Evolutionary conservation across 2,113 vertebrate genomes (phyloP), one percentile per base, ranked within the genome.

Genomic region (Aix galericulata): DNA sequence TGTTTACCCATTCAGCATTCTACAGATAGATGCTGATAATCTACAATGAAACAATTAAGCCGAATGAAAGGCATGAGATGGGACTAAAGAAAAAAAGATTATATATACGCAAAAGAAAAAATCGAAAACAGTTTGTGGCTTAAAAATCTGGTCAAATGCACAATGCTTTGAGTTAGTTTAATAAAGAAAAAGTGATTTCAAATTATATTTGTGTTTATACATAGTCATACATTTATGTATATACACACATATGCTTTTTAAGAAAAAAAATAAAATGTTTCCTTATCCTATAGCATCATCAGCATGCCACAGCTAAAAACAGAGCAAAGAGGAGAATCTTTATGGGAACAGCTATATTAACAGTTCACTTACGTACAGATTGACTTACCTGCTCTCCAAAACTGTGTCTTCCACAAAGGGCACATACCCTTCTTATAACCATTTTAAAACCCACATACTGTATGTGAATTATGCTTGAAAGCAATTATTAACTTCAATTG

Each of bases 301-400:
- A 98, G 94, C 95, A 97, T 98, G 98, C 98, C 97, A 98, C 98
- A 98, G 98, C 98, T 98, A 98, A 98, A 98, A 98, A 98, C 98
- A 97, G 83, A 97, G 86, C 91, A 84, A 83, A 95, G 72, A 96
- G 83, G 75, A 97, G 94, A 96, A 93, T 58, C 90, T 91, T 84
- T 79, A 82, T 4, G 78, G 93, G 90, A 66, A 87, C 17, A 92
- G 64, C 82, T 97, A 83, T 83, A 96, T 40, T 55, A 82, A 95
- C 89, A 90, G 18, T 58, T 93, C 46, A 55, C 67, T 92, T 90
- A 79, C 32, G 68, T 48, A 92, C 77, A 94, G 53, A 79, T 55
- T 75, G 74, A 97, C 97, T 98, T 98, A 98, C 98, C 98, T 98
- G 97, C 90, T 90, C 66, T 92, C 96, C 96, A 95, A 89, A 32